Evolutionary conservation across 2,797 vertebrate species (phyloP).

Genomic region (Erpetoichthys calabaricus): DNA sequence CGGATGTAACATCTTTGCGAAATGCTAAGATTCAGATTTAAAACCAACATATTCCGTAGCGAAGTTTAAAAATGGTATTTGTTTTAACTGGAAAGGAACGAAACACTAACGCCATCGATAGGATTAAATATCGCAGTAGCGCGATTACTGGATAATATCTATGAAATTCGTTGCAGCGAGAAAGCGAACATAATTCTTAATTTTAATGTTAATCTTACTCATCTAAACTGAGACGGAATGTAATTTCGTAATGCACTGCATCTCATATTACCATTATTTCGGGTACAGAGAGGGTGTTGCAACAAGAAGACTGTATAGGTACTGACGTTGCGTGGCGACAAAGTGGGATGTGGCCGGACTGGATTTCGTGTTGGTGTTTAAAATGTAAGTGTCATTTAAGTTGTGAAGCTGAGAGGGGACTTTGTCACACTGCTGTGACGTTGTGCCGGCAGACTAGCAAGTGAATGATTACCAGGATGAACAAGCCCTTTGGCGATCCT

Average conservation of each 20-base stretch:
- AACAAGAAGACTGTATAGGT: slow-evolving; percentile 1
- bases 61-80: too few species aligned
- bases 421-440: slow-evolving; percentile 10
- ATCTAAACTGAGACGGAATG: too few species aligned
- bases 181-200: too few species aligned
- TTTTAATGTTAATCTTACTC: too few species aligned
- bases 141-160: too few species aligned
- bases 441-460: slow-evolving; percentile 3
- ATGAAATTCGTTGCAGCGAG: too few species aligned
- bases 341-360: slow-evolving; percentile 56
- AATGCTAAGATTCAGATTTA: too few species aligned
- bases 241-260: too few species aligned
- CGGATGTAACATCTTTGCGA: not conserved
- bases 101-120: too few species aligned
- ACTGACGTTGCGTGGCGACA: slow-evolving; percentile 27
- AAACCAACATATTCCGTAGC: too few species aligned
- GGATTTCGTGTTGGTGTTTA: slow-evolving; percentile 34
- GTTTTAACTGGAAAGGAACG: too few species aligned
- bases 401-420: slow-evolving; percentile 30
- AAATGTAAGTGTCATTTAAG: slow-evolving; percentile 13
- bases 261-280: not conserved
- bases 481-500: slow-evolving; percentile 16
- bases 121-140: too few species aligned
- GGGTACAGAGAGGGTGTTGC: slow-evolving; percentile 4
- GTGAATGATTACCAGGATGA: slow-evolving; percentile 20